phyloP scores from a whole-genome alignment of 2,888 invertebrate genomes.

The Uloborus plumipes region DNA sequence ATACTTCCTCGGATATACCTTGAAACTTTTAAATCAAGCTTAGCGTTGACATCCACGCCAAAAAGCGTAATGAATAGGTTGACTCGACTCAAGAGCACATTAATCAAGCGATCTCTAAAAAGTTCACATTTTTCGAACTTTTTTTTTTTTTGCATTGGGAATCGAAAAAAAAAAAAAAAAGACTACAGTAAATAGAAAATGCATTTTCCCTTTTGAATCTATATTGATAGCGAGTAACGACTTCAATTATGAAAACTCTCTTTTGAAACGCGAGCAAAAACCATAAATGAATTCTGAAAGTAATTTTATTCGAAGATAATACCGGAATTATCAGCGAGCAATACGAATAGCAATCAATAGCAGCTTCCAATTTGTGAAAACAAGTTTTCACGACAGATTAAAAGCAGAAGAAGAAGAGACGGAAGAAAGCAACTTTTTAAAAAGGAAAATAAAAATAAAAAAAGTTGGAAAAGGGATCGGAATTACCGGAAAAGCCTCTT shows the following conservation, averaged over 20 bases:
- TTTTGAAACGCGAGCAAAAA: slow-evolving; percentile 29
- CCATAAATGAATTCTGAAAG: slow-evolving; percentile 42
- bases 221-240: slow-evolving; percentile 43
- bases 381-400: slow-evolving; percentile 57
- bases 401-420: slow-evolving; percentile 44
- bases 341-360: slow-evolving; percentile 43
- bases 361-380: slow-evolving; percentile 56
- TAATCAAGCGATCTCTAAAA: no score
- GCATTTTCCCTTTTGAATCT: slow-evolving; percentile 1
- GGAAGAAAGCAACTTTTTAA: slow-evolving; percentile 12
- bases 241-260: slow-evolving; percentile 42
- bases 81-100: no score
- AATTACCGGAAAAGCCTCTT: slow-evolving; percentile 56
- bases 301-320: slow-evolving; percentile 60
- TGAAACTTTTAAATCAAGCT: not conserved
- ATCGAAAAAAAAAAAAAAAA: not conserved
- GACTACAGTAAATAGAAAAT: not conserved
- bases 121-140: no score
- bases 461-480: slow-evolving; percentile 39
- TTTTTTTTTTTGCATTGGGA: no score
- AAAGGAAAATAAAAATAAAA: not conserved
- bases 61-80: no score
- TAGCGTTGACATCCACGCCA: no score
- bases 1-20: not conserved
- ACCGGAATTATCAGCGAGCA: slow-evolving; percentile 47